Evolutionary conservation across 2,888 invertebrate genomes (phyloP).

Genomic region (Campoplex capitator): DNA sequence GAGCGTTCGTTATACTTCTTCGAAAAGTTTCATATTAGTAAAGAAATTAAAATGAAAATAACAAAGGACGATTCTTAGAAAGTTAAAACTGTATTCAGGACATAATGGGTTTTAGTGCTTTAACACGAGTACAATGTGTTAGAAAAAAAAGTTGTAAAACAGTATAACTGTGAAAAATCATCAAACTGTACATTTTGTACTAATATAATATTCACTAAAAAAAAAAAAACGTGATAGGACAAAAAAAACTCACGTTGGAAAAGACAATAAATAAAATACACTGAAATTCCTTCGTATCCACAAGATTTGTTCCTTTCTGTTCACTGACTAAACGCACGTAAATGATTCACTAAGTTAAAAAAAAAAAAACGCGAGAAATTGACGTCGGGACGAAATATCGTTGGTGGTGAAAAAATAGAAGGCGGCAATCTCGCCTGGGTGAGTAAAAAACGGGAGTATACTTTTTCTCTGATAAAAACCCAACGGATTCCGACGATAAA

Average conservation of each 20-base stretch:
- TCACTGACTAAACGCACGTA: constrained; percentile 46
- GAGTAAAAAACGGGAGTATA: constrained; percentile 16
- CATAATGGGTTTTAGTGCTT: background rate
- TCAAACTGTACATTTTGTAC: background rate
- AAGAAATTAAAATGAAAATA: background rate
- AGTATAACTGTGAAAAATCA: background rate
- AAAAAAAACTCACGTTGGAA: background rate
- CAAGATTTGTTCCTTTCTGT: background rate
- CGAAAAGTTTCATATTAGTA: constrained; percentile 7
- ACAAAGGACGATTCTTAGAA: constrained; percentile 14
- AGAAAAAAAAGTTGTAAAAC: background rate
- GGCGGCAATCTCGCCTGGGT: constrained; percentile 3
- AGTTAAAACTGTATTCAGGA: constrained; percentile 6
- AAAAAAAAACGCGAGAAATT: background rate
- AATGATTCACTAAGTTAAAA: constrained; percentile 66
- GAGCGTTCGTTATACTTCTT: constrained; percentile 36
- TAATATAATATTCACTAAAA: background rate
- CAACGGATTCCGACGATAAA: constrained; percentile 21
- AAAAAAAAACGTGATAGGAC: background rate
- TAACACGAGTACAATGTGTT: background rate
- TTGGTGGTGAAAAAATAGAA: constrained; percentile 3
- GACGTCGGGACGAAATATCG: constrained; percentile 8
- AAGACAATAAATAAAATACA: constrained; percentile 43
- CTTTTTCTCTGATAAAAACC: constrained; percentile 24
- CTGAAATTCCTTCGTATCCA: constrained; percentile 18